Percentiles rank a stretch among this genome's conserved stretches.
These are phyloP conservation scores for Syrrhaptes paradoxus DNA, from an alignment of 2,113 vertebrate genomes.

Conservation along the genomic window DNA sequence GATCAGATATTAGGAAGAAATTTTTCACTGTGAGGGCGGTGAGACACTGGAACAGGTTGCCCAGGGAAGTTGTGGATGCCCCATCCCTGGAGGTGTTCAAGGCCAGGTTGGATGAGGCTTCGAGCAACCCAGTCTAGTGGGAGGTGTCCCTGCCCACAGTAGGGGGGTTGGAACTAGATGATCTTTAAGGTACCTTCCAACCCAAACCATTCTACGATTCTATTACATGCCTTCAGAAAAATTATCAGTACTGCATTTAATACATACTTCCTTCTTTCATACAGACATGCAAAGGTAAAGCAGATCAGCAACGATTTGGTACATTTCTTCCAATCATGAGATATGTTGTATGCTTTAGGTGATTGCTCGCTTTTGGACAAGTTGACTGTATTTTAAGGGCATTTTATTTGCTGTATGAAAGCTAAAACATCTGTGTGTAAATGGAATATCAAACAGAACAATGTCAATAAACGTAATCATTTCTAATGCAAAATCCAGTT, in stretches of 20 bases:
- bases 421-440: background rate
- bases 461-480: background rate
- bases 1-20: too few species aligned
- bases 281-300: background rate
- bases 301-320: rapidly evolving
- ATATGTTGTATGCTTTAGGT: background rate
- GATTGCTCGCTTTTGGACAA: background rate
- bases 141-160: too few species aligned
- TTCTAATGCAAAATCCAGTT: background rate
- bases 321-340: background rate
- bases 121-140: too few species aligned
- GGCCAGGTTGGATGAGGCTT: too few species aligned
- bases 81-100: too few species aligned
- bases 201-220: too few species aligned
- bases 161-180: too few species aligned
- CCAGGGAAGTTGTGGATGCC: too few species aligned
- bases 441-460: background rate
- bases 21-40: too few species aligned
- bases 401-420: background rate
- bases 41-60: too few species aligned
- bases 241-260: background rate
- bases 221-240: background rate
- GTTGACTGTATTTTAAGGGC: background rate
- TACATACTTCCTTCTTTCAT: background rate
- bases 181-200: too few species aligned